Evolutionary conservation across 2,113 vertebrate genomes (phyloP).

Genomic region (Thamnaconus septentrionalis): DNA sequence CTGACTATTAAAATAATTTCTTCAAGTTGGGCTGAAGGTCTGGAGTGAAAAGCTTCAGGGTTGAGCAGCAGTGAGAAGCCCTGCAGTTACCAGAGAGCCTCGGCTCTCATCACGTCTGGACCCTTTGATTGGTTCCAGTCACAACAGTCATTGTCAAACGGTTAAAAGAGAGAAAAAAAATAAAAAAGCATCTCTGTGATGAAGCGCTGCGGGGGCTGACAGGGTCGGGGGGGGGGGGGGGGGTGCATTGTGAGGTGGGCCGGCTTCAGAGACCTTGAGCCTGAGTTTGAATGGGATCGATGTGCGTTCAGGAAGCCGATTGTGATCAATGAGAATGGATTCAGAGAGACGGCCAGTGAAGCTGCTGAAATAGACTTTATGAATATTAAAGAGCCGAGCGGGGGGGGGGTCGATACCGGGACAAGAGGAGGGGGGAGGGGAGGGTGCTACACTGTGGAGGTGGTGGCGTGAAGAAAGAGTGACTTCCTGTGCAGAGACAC

Average conservation of each 20-base stretch:
- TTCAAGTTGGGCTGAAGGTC: no score
- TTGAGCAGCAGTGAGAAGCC: conserved; percentile 3
- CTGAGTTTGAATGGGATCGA: conserved; percentile 72
- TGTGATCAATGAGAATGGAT: conserved; percentile 80
- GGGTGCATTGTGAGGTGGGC: conserved; percentile 14
- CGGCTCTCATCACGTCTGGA: conserved; percentile 42
- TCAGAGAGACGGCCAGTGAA: conserved; percentile 60
- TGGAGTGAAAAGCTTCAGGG: no score
- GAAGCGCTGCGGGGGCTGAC: conserved; percentile 25
- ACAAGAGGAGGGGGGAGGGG: conserved; percentile 31
- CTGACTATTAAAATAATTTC: no score
- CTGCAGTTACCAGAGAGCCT: conserved; percentile 46
- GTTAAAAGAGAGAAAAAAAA: conserved; percentile 37
- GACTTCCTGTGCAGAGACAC: conserved; percentile 7
- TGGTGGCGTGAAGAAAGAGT: not conserved
- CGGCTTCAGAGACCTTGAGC: conserved; percentile 72
- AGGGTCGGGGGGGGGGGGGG: conserved; percentile 13
- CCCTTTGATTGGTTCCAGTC: conserved; percentile 63
- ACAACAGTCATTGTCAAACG: conserved; percentile 61
- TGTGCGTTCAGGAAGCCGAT: conserved; percentile 66
- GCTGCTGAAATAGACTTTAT: conserved; percentile 80
- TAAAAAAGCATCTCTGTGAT: conserved; percentile 58
- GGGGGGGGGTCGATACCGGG: conserved; percentile 64
- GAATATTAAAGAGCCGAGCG: conserved; percentile 75
- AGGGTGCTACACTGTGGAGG: conserved; percentile 13